A percentile compares a stretch with the other conserved stretches of the same genome.
Evolutionary conservation across 2,113 vertebrate species (phyloP).

Genomic region (Tragelaphus imberbis): DNA sequence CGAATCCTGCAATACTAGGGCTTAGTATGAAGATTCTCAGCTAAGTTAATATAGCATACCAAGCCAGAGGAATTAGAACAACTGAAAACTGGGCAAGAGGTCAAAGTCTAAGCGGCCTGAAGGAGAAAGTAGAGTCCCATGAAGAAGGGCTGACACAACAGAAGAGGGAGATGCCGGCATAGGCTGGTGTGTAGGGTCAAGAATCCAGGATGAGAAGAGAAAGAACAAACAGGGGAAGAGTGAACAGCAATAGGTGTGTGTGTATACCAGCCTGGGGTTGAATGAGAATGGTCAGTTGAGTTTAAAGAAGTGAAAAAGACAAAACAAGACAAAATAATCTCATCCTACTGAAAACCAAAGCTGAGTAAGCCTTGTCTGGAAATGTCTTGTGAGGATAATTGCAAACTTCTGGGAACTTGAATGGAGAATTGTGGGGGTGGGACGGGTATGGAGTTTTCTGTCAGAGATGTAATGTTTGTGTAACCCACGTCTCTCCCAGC

Average conservation of each 20-base stretch:
- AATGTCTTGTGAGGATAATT: slow-evolving; percentile 65
- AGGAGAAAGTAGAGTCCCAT: neutral
- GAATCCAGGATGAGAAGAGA: neutral
- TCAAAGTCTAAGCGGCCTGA: neutral
- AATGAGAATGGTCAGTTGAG: neutral
- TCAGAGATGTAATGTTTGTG: slow-evolving; percentile 36
- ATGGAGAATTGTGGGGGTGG: slow-evolving; percentile 44
- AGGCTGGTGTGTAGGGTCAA: neutral
- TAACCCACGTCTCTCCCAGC: neutral
- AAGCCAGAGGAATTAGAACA: neutral
- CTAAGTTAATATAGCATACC: neutral
- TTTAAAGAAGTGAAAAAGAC: slow-evolving; percentile 35
- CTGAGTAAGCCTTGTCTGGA: slow-evolving; percentile 65
- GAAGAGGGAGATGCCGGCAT: neutral
- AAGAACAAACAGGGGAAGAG: neutral
- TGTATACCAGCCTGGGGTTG: neutral
- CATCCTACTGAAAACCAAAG: slow-evolving; percentile 36
- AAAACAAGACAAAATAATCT: slow-evolving; percentile 41
- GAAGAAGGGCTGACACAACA: neutral
- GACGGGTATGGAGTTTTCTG: slow-evolving; percentile 37
- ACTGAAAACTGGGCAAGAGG: neutral
- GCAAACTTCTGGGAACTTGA: slow-evolving; percentile 69
- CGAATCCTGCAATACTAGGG: neutral
- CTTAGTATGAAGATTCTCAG: neutral
- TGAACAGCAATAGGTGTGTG: neutral